A percentile compares a stretch with the other conserved stretches of the same genome.
Evolutionary conservation across 2,113 vertebrate species (phyloP).

Genomic region (Lanius collurio): DNA sequence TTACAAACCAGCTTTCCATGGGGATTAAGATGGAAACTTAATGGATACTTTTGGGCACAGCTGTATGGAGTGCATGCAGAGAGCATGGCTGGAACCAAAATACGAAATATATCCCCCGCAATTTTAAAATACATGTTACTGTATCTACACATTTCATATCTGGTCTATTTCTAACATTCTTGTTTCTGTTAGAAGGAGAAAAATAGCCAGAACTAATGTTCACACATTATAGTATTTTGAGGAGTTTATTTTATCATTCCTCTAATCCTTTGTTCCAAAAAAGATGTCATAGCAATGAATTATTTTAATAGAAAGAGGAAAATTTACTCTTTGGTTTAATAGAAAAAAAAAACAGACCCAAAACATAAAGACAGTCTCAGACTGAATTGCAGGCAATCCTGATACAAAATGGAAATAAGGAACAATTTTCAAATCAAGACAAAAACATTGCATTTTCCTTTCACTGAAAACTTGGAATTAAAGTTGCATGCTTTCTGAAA

Average conservation of each 20-base stretch:
- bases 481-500: neutral
- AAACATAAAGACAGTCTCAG: neutral
- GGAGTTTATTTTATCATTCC: neutral
- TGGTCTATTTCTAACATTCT: neutral
- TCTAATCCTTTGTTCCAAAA: neutral
- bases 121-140: neutral
- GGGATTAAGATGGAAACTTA: neutral
- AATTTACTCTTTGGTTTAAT: neutral
- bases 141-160: neutral
- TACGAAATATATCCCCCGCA: neutral
- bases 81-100: neutral
- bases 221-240: neutral
- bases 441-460: neutral
- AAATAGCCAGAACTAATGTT: neutral
- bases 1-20: neutral
- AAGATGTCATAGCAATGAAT: neutral
- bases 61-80: neutral
- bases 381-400: neutral
- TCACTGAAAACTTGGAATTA: neutral
- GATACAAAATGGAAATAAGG: neutral
- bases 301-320: neutral
- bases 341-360: neutral
- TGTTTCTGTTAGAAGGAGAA: neutral
- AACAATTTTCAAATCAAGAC: neutral
- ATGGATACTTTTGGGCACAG: neutral